Evolutionary conservation across 2,888 invertebrate genomes (phyloP).

Genomic region (Pilophorus perplexus): DNA sequence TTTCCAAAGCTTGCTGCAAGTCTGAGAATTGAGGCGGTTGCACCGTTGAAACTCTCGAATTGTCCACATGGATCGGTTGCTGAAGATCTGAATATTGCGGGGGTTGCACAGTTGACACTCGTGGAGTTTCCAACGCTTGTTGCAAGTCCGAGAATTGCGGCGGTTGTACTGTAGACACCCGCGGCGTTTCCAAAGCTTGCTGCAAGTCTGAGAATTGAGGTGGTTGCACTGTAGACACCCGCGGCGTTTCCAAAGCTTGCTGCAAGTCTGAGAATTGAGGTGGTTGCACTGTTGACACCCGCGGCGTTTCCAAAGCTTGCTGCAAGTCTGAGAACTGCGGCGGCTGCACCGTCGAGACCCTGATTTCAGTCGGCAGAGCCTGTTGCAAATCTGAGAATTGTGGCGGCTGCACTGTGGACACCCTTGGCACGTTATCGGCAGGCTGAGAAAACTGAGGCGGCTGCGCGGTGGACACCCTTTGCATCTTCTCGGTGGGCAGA

Average conservation of each 20-base stretch:
- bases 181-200: slow-evolving; percentile 50
- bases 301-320: slow-evolving; percentile 49
- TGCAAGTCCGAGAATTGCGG: slow-evolving; percentile 47
- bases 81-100: slow-evolving; percentile 24
- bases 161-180: slow-evolving; percentile 30
- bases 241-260: slow-evolving; percentile 49
- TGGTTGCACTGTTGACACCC: slow-evolving; percentile 16
- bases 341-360: slow-evolving; percentile 19
- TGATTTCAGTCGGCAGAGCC: background rate
- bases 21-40: slow-evolving; percentile 27
- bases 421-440: background rate
- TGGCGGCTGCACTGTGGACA: slow-evolving; percentile 11
- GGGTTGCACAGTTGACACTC: slow-evolving; percentile 26
- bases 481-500: background rate
- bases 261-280: slow-evolving; percentile 19
- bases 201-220: slow-evolving; percentile 34
- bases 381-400: slow-evolving; percentile 15
- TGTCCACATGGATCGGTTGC: slow-evolving; percentile 50
- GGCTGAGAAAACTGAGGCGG: slow-evolving; percentile 29
- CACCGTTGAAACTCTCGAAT: slow-evolving; percentile 40
- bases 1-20: slow-evolving; percentile 28
- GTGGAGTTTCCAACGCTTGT: background rate
- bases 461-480: slow-evolving; percentile 30
- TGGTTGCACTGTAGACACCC: slow-evolving; percentile 16
- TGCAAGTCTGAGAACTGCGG: slow-evolving; percentile 17